A percentile compares a stretch with the other conserved stretches of the same genome.
phyloP scores from a whole-genome alignment of 2,888 invertebrate species.

The Eustalomyia histrio region DNA sequence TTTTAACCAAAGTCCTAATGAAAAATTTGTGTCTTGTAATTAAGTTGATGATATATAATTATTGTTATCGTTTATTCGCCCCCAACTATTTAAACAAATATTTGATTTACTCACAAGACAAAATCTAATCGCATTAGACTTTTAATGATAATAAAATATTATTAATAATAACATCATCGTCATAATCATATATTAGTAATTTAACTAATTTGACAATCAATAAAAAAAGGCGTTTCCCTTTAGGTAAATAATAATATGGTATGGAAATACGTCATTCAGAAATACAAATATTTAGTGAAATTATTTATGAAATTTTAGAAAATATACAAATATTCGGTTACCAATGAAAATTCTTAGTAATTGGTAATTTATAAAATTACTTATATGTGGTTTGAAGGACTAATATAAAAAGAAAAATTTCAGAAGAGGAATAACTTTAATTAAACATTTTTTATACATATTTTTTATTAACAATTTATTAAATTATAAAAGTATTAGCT shows the following conservation, averaged over 20 bases:
- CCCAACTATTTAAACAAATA: background rate
- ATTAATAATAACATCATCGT: background rate
- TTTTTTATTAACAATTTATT: no score
- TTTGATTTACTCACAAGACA: background rate
- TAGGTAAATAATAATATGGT: background rate
- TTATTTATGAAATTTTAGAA: background rate
- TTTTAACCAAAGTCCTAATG: background rate
- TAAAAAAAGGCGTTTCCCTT: slow-evolving; percentile 16
- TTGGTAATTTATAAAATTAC: no score
- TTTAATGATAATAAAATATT: background rate
- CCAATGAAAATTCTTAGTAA: background rate
- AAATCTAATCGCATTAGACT: background rate
- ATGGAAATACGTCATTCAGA: background rate
- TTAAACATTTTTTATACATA: no score
- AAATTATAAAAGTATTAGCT: no score
- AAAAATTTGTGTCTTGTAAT: background rate
- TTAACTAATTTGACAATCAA: slow-evolving; percentile 24
- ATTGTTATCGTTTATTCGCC: background rate
- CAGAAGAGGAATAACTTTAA: no score
- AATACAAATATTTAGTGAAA: background rate
- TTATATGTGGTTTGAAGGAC: no score
- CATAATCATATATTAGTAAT: slow-evolving; percentile 12
- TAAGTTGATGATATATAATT: background rate
- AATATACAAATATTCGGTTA: background rate
- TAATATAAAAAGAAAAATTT: no score